These are phyloP conservation scores for Heliconius eleuchia DNA, from an alignment of 1,140 invertebrate species.

Conservation along the genomic window DNA sequence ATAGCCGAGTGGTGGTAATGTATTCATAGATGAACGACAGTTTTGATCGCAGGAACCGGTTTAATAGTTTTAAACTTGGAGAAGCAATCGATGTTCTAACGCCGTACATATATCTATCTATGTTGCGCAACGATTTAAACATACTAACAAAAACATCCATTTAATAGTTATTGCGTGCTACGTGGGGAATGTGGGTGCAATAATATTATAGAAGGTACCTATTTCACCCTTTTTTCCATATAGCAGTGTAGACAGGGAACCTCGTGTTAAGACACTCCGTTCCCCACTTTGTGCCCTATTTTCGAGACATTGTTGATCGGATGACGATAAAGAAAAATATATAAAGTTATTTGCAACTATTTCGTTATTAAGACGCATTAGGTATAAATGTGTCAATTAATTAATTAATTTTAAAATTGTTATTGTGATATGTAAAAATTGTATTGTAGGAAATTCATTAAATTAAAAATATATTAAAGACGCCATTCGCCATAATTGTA, in stretches of 20 bases:
- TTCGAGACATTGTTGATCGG: too few species aligned
- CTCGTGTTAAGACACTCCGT: too few species aligned
- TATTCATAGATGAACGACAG: slow-evolving; percentile 7
- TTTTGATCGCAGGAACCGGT: not conserved
- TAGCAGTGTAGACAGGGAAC: too few species aligned
- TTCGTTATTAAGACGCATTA: not conserved
- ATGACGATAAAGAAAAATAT: too few species aligned
- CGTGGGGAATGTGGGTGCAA: not conserved
- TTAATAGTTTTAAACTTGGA: not conserved
- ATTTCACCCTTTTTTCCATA: too few species aligned
- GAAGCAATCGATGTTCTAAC: not conserved
- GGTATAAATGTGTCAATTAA: not conserved
- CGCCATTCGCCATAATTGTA: too few species aligned
- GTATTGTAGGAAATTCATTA: not conserved
- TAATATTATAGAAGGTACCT: not conserved
- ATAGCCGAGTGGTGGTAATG: not conserved
- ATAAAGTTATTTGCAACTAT: not conserved
- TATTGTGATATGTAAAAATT: not conserved
- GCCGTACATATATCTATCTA: not conserved
- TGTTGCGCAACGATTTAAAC: slow-evolving; percentile 1
- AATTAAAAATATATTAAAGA: not conserved
- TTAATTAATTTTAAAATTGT: not conserved
- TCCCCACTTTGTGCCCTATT: too few species aligned
- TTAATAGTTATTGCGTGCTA: not conserved
- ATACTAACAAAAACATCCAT: not conserved